A percentile compares a stretch with the other conserved stretches of the same genome.
Evolutionary conservation across 2,888 invertebrate genomes (phyloP).

Genomic region (Deroplatys truncata): DNA sequence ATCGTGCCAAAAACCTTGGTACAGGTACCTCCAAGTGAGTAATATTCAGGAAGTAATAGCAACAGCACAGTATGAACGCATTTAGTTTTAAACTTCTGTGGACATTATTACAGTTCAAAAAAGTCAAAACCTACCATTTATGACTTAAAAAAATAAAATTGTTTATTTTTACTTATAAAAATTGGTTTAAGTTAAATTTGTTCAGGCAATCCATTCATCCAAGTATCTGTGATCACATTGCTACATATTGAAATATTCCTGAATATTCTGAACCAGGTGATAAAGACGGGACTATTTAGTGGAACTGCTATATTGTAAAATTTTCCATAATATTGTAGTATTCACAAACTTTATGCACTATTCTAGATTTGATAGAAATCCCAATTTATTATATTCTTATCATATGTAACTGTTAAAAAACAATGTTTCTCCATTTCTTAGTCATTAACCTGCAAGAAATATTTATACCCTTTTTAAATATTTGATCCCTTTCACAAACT

Average conservation of each 20-base stretch:
- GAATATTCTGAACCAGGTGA: not conserved
- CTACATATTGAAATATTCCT: not conserved
- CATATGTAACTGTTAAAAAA: conserved; percentile 1
- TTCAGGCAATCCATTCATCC: not conserved
- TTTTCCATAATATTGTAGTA: not conserved
- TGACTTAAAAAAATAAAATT: not conserved
- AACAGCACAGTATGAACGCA: not conserved
- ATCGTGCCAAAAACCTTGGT: not conserved
- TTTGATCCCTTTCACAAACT: conserved; percentile 11
- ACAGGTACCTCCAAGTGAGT: not conserved
- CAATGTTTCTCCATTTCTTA: conserved; percentile 10
- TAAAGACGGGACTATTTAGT: not conserved
- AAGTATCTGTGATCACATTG: not conserved
- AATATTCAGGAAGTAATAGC: not conserved
- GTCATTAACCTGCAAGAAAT: conserved; percentile 2
- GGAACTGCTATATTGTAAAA: conserved; percentile 2
- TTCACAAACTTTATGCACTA: conserved; percentile 1
- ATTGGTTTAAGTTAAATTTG: not conserved
- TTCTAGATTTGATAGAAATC: conserved; percentile 4
- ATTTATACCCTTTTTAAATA: conserved; percentile 26
- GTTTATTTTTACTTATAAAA: not conserved
- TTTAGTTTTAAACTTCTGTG: too few relatives aligned
- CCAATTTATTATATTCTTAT: conserved; percentile 4
- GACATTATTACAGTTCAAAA: too few relatives aligned
- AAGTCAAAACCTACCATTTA: not conserved